Conservation (phyloP, 2,888 invertebrate species). For the Cecidostiba fungosa region DNA sequence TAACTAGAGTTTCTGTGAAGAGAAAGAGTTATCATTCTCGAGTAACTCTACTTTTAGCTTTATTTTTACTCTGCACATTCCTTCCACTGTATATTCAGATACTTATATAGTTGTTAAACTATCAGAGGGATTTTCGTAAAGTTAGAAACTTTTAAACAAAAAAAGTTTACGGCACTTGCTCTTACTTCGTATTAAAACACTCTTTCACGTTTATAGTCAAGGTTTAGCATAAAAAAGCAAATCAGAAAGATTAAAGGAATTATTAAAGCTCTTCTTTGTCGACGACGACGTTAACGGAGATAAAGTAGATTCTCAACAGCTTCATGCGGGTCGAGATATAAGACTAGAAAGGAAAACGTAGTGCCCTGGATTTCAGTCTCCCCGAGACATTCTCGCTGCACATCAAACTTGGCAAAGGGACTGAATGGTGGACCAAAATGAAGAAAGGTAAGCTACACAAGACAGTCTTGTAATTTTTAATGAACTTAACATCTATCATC, state of each 20-base stretch:
- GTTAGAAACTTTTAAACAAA: not conserved
- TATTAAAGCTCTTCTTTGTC: constrained; percentile 33
- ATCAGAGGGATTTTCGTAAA: not conserved
- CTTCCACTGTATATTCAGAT: not conserved
- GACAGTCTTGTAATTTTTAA: not conserved
- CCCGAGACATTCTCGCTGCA: not conserved
- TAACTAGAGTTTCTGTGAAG: not conserved
- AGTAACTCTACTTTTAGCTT: not conserved
- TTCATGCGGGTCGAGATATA: constrained; percentile 31
- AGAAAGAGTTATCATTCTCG: not conserved
- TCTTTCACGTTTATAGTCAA: not conserved
- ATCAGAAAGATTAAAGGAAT: constrained; percentile 27
- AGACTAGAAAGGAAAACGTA: constrained; percentile 2
- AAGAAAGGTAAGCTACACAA: not conserved
- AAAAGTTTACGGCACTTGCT: not conserved
- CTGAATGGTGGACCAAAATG: not conserved
- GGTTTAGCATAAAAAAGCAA: constrained; percentile 2
- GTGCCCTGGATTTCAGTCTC: not conserved
- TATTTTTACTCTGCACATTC: not conserved
- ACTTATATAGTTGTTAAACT: not conserved
- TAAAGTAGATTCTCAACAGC: constrained; percentile 34
- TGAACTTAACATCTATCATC: not conserved
- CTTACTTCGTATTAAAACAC: not conserved
- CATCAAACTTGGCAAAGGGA: not conserved
- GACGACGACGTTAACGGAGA: constrained; percentile 21